phyloP scores from a whole-genome alignment of 2,888 invertebrate species.

The Synanthedon andrenaeformis region DNA sequence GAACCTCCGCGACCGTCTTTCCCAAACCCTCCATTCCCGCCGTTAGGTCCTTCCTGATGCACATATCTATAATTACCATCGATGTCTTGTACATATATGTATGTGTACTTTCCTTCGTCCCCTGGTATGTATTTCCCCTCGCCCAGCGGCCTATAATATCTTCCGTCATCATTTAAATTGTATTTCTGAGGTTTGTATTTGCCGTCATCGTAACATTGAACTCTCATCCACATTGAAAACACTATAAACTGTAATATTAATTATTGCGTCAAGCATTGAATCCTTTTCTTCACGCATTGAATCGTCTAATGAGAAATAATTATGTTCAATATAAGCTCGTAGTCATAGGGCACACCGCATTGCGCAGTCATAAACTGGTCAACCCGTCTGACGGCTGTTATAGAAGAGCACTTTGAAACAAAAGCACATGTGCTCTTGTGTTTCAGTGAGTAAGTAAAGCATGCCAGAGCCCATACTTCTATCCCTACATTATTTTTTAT shows the following conservation, averaged over 20 bases:
- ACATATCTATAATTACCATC: constrained; percentile 66
- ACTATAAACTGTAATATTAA: constrained; percentile 32
- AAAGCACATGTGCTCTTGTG: no score
- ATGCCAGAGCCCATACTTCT: background rate
- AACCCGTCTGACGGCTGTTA: no score
- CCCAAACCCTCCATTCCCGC: constrained; percentile 31
- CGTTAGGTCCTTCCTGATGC: constrained; percentile 46
- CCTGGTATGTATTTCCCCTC: constrained; percentile 69
- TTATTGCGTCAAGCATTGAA: background rate
- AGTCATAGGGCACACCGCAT: no score
- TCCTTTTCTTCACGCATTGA: no score
- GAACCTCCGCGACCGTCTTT: constrained; percentile 15
- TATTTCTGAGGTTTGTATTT: constrained; percentile 45
- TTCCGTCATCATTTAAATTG: constrained; percentile 45
- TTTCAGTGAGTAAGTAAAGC: no score
- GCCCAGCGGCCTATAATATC: constrained; percentile 45
- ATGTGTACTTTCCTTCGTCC: constrained; percentile 65
- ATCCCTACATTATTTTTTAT: no score
- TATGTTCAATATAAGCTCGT: no score
- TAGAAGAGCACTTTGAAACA: no score
- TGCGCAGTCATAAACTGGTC: no score
- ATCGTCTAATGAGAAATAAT: no score
- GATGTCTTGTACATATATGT: constrained; percentile 43
- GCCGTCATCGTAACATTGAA: constrained; percentile 17
- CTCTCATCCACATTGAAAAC: constrained; percentile 27